Evolutionary conservation across 2,113 vertebrate species (phyloP), one percentile per base, ranked within the genome.

Genomic region (Stercorarius parasiticus): DNA sequence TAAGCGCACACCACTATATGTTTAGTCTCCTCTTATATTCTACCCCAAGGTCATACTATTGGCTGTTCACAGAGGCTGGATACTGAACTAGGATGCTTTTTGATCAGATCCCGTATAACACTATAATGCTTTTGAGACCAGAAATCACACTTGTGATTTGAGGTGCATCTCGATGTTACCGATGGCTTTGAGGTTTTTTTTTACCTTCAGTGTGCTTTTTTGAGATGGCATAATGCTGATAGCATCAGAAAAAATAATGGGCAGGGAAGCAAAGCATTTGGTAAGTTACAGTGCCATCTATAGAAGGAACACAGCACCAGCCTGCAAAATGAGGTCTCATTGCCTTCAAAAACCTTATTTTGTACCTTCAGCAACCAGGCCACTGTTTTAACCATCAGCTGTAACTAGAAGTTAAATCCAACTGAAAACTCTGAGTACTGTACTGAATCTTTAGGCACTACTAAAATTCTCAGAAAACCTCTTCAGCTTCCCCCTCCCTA

Each of bases 201-300:
- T 82, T 36, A 45, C 50, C 32, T 53, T 62, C 40, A 27, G 0
- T 29, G 11, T 66, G 45, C 6, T 70, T 80, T 71, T 88, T 40
- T 52, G 61, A 82, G 73, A 32, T 25, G 52, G 32, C 77, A 34
- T 40, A 52, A 26, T 32, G 34, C 59, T 74, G 86, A 50, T 4
- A 59, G n/a, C 25, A 1, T 71, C 55, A 71, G 42, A 47, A 90
- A 67, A 82, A 59, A 42, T 8, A 23, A 15, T 5, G 19, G 27
- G 25, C 62, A 49, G 66, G 55, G 61, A 93, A 85, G 29, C 23
- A 56, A 69, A 58, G n/a, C 78, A 94, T 97, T 97, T 18, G 53
- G 70, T 80, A 58, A 94, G 73, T 93, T 90, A 65, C 70, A 95
- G 93, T 86, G 96, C 96, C 96, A 96, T 90, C 96, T 97, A 82